A percentile compares a stretch with the other conserved stretches of the same genome.
These are phyloP conservation scores for Drosophila murphyi DNA, from an alignment of 1,140 invertebrate genomes.

Conservation along the genomic window DNA sequence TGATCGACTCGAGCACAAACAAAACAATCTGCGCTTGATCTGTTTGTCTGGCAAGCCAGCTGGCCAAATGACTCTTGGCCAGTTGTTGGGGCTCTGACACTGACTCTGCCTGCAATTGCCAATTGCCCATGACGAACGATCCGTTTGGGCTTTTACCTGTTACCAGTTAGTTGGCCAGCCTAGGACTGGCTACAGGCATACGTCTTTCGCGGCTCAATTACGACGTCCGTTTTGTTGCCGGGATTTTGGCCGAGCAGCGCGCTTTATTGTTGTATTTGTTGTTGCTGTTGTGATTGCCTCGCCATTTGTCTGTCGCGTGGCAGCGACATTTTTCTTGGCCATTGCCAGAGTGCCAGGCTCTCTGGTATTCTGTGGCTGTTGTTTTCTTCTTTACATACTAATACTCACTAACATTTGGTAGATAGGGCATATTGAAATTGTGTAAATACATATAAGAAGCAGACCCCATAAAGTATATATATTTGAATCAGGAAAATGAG, in stretches of 20 bases:
- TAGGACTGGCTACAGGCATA: constrained; percentile 42
- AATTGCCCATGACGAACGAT: constrained; percentile 81
- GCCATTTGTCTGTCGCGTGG: constrained; percentile 62
- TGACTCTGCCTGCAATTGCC: constrained; percentile 53
- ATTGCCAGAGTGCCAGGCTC: constrained; percentile 30
- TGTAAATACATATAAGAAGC: too few relatives aligned
- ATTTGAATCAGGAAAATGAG: too few relatives aligned
- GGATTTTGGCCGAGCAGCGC: constrained; percentile 42
- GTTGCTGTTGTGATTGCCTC: constrained; percentile 25
- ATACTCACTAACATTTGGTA: neutral
- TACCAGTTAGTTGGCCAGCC: constrained; percentile 35
- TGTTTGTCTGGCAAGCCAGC: constrained; percentile 50
- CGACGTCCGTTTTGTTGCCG: constrained; percentile 61
- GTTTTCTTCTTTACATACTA: neutral
- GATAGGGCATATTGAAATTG: neutral
- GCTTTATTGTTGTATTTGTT: constrained; percentile 56
- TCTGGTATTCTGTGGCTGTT: constrained; percentile 3
- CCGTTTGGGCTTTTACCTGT: constrained; percentile 78
- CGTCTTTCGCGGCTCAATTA: constrained; percentile 77
- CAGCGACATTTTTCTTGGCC: constrained; percentile 76
- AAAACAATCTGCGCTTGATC: constrained; percentile 78
- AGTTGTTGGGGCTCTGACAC: constrained; percentile 21
- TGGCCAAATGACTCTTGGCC: constrained; percentile 29
- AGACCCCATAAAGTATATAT: too few relatives aligned
- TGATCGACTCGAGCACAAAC: constrained; percentile 81